These are phyloP conservation scores for Ardeotis arabs DNA, from an alignment of 2,113 vertebrate genomes.

Conservation along the genomic window DNA sequence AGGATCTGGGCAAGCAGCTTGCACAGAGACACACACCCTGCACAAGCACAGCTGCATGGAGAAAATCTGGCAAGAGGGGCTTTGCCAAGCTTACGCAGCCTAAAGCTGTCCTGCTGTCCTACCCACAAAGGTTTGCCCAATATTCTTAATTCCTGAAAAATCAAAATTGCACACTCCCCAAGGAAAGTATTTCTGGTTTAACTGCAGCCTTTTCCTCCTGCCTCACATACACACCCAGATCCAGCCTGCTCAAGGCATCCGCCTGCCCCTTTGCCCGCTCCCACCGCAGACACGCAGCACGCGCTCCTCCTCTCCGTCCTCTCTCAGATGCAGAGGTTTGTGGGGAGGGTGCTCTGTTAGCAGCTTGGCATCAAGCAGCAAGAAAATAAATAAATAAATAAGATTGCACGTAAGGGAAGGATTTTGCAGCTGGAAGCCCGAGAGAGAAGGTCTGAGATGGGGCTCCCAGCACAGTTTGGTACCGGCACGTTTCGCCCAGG, in stretches of 20 bases:
- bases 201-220: neutral
- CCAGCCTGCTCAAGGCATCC: accelerated
- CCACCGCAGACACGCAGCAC: neutral
- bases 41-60: neutral
- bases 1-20: neutral
- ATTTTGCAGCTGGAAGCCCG: neutral
- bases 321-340: accelerated
- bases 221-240: accelerated
- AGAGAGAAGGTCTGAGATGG: neutral
- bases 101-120: neutral
- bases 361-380: conserved; percentile 40
- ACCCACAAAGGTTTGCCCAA: neutral
- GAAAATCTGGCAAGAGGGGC: neutral
- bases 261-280: neutral
- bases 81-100: neutral
- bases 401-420: neutral
- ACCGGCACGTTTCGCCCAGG: neutral
- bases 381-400: conserved; percentile 70
- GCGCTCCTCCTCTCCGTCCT: neutral
- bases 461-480: neutral
- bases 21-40: neutral
- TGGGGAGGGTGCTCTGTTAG: neutral
- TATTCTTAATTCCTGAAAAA: neutral
- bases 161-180: neutral
- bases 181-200: neutral